These are phyloP conservation scores for Lasiurus borealis DNA, from an alignment of 2,113 vertebrate genomes.

Conservation along the genomic window DNA sequence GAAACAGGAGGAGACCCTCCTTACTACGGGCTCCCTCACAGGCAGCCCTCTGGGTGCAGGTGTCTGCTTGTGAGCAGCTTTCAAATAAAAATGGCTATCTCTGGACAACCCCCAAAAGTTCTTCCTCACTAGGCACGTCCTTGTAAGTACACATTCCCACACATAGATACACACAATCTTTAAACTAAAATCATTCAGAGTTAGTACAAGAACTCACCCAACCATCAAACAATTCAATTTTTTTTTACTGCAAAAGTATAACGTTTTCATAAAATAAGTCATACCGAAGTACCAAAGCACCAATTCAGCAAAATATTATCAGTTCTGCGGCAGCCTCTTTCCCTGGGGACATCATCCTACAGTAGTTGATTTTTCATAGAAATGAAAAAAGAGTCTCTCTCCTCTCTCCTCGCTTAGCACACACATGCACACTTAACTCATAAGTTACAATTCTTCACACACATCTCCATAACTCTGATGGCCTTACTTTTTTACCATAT, in stretches of 20 bases:
- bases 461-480: neutral
- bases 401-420: neutral
- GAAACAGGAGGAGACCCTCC: neutral
- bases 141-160: neutral
- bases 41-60: neutral
- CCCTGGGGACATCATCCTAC: neutral
- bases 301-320: conserved; percentile 53
- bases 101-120: neutral
- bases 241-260: neutral
- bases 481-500: neutral
- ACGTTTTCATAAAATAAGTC: neutral
- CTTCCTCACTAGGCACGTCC: neutral
- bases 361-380: neutral
- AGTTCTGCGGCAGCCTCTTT: conserved; percentile 21
- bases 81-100: neutral
- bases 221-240: neutral
- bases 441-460: neutral
- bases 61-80: neutral
- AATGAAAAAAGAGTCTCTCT: neutral
- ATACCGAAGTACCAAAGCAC: neutral
- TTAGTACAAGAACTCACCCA: conserved; percentile 8
- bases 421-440: neutral
- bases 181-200: neutral
- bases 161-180: neutral
- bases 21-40: neutral